Conservation (phyloP, 1,140 invertebrate genomes). For the Matsumurasca onukii region DNA sequence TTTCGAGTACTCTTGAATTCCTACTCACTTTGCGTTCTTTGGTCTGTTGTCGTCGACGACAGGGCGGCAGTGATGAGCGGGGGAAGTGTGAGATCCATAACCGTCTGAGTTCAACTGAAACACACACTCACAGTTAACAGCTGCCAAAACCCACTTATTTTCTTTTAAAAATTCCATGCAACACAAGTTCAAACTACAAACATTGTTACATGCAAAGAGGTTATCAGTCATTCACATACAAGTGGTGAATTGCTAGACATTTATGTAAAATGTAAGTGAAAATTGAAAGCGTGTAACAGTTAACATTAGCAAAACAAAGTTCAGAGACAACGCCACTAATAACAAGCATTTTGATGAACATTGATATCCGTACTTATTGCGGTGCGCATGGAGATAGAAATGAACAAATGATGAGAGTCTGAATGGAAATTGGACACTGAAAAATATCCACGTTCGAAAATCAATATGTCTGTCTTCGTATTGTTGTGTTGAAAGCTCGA, state of each 20-base stretch:
- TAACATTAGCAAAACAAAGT: no score
- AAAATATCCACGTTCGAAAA: no score
- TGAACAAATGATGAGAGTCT: no score
- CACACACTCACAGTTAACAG: not conserved
- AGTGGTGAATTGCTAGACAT: not conserved
- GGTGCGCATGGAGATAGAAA: no score
- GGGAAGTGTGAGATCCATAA: conserved; percentile 81
- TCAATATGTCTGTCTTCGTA: no score
- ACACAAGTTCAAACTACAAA: not conserved
- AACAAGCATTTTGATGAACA: no score
- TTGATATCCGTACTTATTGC: no score
- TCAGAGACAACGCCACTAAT: no score
- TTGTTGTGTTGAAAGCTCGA: no score
- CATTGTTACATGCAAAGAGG: not conserved
- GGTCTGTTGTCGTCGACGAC: conserved; percentile 57
- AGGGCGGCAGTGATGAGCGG: conserved; percentile 64
- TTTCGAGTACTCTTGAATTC: no score
- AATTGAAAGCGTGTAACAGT: no score
- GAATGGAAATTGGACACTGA: no score
- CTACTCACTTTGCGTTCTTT: conserved; percentile 88
- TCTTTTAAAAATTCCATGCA: conserved; percentile 31
- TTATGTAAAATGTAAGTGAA: not conserved
- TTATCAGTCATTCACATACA: not conserved
- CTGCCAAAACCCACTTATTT: conserved; percentile 30
- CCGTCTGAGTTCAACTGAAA: conserved; percentile 73